phyloP scores from a whole-genome alignment of 2,113 vertebrate genomes.

The Nansenia antarctica region DNA sequence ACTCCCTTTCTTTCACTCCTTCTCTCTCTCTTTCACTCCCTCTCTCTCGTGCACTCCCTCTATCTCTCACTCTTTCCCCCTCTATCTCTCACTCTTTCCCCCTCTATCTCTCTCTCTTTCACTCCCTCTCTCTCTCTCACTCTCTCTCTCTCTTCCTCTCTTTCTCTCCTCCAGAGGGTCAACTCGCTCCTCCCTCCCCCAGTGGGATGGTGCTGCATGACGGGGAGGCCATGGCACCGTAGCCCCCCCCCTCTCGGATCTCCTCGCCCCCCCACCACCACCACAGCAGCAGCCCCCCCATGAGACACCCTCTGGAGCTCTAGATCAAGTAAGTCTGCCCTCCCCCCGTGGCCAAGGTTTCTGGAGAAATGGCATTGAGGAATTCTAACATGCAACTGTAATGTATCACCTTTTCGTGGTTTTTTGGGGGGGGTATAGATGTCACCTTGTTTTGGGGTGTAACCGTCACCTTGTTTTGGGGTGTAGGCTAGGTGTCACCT shows the following conservation, averaged over 20 bases:
- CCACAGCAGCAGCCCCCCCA: constrained; percentile 61
- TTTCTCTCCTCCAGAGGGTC: constrained; percentile 39
- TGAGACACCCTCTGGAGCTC: constrained; percentile 62
- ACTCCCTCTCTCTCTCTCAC: not conserved
- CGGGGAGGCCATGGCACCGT: constrained; percentile 60
- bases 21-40: too few relatives aligned
- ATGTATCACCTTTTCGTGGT: too few relatives aligned
- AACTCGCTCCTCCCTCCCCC: constrained; percentile 47
- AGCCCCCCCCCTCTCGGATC: constrained; percentile 43
- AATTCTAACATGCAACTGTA: too few relatives aligned
- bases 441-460: too few relatives aligned
- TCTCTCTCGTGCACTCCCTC: too few relatives aligned
- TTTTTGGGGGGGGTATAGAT: too few relatives aligned
- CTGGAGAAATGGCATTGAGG: too few relatives aligned
- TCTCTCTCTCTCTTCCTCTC: not conserved
- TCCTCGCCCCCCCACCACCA: constrained; percentile 7
- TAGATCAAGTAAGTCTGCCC: constrained; percentile 62
- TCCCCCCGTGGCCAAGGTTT: not conserved
- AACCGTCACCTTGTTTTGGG: too few relatives aligned
- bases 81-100: too few relatives aligned
- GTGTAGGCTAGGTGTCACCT: too few relatives aligned
- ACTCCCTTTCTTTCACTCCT: too few relatives aligned
- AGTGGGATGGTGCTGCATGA: constrained; percentile 71
- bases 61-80: too few relatives aligned
- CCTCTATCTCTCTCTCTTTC: constrained; percentile 1